Percentiles rank a stretch among this genome's conserved stretches.
These are phyloP conservation scores for Capromys pilorides DNA, from an alignment of 2,797 vertebrate genomes.

Conservation along the genomic window DNA sequence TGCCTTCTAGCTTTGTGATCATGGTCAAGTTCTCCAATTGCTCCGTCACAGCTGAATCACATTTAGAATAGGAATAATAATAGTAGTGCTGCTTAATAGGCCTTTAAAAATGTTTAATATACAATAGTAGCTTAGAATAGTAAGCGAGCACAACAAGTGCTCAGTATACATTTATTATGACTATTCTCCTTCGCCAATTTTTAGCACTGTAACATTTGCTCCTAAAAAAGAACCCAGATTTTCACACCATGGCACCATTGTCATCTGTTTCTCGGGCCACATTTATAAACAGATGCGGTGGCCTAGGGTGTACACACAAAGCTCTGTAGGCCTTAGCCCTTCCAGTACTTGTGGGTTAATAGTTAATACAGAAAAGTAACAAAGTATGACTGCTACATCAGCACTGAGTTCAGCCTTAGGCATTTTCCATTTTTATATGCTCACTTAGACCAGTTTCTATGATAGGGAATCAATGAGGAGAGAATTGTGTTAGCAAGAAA, in stretches of 20 bases:
- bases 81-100: background rate
- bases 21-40: background rate
- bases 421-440: constrained; percentile 72
- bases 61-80: constrained; percentile 24
- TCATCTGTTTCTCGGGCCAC: background rate
- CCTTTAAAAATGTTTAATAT: constrained; percentile 8
- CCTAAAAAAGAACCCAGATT: background rate
- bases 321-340: background rate
- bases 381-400: constrained; percentile 32
- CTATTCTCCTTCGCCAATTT: constrained; percentile 33
- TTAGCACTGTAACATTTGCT: background rate
- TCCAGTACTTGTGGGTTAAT: constrained; percentile 50
- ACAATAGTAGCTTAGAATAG: background rate
- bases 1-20: background rate
- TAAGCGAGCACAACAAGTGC: background rate
- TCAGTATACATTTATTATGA: constrained; percentile 17
- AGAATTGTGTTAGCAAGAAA: constrained; percentile 59
- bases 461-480: constrained; percentile 65
- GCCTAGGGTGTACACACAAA: background rate
- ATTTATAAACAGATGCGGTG: background rate
- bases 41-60: background rate
- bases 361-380: constrained; percentile 48
- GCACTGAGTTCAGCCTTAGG: constrained; percentile 55
- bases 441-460: constrained; percentile 59
- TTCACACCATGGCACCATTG: background rate